Evolutionary conservation across 2,113 vertebrate species (phyloP).

Genomic region (Salvelinus namaycush): DNA sequence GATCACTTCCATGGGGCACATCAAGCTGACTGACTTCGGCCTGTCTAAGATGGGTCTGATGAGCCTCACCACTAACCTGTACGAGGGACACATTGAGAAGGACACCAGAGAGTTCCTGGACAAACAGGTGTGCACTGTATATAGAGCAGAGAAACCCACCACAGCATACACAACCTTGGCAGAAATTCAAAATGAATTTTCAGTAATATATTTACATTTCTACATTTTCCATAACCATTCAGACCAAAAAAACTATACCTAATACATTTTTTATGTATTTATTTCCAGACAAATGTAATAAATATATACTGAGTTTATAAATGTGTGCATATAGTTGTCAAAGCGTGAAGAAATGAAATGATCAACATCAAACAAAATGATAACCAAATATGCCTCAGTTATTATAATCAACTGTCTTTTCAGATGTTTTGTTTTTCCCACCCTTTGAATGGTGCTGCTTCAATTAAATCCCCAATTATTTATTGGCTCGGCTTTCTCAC

Average conservation of each 20-base stretch:
- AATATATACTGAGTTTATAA: not conserved
- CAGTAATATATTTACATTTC: no score
- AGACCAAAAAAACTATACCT: no score
- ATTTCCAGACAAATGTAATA: not conserved
- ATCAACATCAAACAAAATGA: conserved; percentile 39
- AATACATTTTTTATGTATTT: no score
- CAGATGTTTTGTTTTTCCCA: conserved; percentile 19
- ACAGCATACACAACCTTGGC: no score
- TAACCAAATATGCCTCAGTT: conserved; percentile 20
- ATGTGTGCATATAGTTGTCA: conserved; percentile 25
- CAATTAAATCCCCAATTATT: conserved; percentile 50
- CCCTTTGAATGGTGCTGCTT: conserved; percentile 22
- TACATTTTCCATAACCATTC: no score
- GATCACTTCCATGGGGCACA: conserved; percentile 95
- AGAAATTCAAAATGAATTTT: no score
- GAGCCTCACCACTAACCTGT: conserved; percentile 94
- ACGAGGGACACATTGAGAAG: conserved; percentile 94
- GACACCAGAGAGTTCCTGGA: conserved; percentile 93
- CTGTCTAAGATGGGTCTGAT: conserved; percentile 97
- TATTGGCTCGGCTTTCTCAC: not conserved
- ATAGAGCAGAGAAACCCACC: no score
- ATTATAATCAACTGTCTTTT: conserved; percentile 32
- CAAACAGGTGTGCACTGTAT: conserved; percentile 81
- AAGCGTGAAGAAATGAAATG: conserved; percentile 13
- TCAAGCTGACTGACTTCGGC: conserved; percentile 93